Base-by-base conservation (phyloP, 2,797 vertebrate species). In the Ataeniobius toweri region DNA sequence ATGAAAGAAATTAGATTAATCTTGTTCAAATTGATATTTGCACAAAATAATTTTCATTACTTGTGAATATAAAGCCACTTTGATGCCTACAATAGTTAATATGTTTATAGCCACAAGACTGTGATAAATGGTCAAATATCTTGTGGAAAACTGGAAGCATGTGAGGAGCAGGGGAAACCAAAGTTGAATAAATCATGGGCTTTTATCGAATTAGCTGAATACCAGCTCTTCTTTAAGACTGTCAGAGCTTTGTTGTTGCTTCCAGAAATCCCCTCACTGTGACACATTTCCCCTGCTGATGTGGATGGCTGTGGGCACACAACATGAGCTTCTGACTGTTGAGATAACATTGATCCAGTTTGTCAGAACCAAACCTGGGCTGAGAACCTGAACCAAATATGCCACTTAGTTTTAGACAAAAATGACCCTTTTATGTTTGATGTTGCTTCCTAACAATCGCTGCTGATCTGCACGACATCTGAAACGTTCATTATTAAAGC, bases 401-500 rank as follows among this genome's bases (percentile, higher is more conserved):
- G 67, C 81, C 55, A 2, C 53, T 24, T 55, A 55, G 53, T 55
- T 55, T 55, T 55, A 50, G 48, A 55, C 53, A 24, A 7, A 53
- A 55, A 55, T 24, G 3, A 18, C 51, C 51, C 16, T 53, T 2
- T 55, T 6, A 50, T 53, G 51, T 22, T 55, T 55, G 1, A 55
- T 59, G 14, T 59, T 58, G 20, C 56, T 26, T 3, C 56, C 56
- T 58, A 13, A 58, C 22, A 46, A 44, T 6, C 8, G 31, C 61
- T 36, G 31, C 2, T 36, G 61, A 36, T 68, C 65, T 68, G 22
- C 2, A 14, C 46, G 16, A 13, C 13, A 6, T 26, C 67, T 88
- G 73, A 89, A 91, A 80, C 56, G 82, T 77, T 88, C 65, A 87
- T 85, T 70, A 72, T 71, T 82, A 85, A 89, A 89, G 48, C 84